Percentiles rank a stretch among this genome's conserved stretches.
Conservation (phyloP, 1,140 invertebrate species). For the Oppia nitens region DNA sequence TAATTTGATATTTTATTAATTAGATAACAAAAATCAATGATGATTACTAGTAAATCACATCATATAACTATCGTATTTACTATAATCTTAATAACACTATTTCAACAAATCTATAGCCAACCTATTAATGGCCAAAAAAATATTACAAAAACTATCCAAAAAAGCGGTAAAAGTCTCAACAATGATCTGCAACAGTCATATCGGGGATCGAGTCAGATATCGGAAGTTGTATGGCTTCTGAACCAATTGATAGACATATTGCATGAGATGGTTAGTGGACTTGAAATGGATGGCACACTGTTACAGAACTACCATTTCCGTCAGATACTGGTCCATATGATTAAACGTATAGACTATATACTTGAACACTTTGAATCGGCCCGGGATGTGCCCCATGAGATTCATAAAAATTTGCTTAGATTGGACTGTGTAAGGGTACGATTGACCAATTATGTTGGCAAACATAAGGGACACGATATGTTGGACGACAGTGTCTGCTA, state of each 20-base stretch:
- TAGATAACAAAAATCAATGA: too few species aligned
- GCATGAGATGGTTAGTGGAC: slow-evolving; percentile 5
- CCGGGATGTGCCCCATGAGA: background rate
- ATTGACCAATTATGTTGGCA: slow-evolving; percentile 3
- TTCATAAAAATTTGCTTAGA: slow-evolving; percentile 1
- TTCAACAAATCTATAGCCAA: too few species aligned
- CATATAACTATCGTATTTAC: too few species aligned
- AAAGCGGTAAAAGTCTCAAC: too few species aligned
- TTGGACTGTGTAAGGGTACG: slow-evolving; percentile 5
- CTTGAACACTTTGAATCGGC: slow-evolving; percentile 9
- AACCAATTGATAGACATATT: slow-evolving; percentile 7
- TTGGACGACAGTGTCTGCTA: slow-evolving; percentile 5
- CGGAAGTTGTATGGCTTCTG: slow-evolving; percentile 1
- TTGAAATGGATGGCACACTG: background rate
- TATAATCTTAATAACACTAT: too few species aligned
- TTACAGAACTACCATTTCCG: slow-evolving; percentile 5
- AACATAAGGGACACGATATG: background rate
- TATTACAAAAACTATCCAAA: too few species aligned
- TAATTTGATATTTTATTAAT: too few species aligned
- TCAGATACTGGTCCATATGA: slow-evolving; percentile 1
- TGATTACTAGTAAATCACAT: too few species aligned
- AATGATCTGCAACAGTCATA: too few species aligned
- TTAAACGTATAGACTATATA: slow-evolving; percentile 10
- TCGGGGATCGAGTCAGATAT: background rate
- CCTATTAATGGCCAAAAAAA: too few species aligned